A percentile compares a stretch with the other conserved stretches of the same genome.
These are phyloP conservation scores for Globodera ellingtonae DNA, from an alignment of 1,140 invertebrate genomes.

Conservation along the genomic window DNA sequence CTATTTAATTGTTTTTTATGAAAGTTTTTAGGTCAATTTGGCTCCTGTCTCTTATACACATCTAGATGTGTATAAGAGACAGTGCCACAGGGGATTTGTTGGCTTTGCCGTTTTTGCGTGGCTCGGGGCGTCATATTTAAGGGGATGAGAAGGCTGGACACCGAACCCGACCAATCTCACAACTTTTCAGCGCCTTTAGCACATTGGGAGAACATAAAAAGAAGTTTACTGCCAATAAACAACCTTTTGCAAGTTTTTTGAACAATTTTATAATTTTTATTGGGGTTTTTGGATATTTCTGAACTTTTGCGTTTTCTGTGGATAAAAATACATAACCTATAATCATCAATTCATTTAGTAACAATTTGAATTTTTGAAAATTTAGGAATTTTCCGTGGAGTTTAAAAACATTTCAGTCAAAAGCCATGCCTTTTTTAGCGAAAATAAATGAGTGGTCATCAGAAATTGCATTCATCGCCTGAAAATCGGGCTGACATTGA, in stretches of 20 bases:
- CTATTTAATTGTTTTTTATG: too few species aligned
- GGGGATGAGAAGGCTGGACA: neutral
- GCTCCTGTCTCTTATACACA: too few species aligned
- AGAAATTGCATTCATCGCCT: neutral
- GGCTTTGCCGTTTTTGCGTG: neutral
- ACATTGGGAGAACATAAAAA: neutral
- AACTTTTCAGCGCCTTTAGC: constrained; percentile 2
- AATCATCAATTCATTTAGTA: too few species aligned
- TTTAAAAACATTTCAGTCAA: neutral
- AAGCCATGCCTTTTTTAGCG: too few species aligned
- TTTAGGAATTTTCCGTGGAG: neutral
- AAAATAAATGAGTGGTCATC: neutral
- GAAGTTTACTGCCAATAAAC: neutral
- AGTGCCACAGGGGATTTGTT: neutral
- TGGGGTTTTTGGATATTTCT: too few species aligned
- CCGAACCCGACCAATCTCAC: neutral
- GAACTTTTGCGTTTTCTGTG: too few species aligned
- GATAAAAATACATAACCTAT: too few species aligned
- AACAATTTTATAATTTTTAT: too few species aligned
- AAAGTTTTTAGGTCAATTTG: too few species aligned
- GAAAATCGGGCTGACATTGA: neutral
- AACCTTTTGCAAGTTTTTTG: too few species aligned
- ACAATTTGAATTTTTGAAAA: too few species aligned
- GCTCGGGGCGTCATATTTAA: neutral
- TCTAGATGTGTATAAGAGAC: too few species aligned